Evolutionary conservation across 2,888 invertebrate genomes (phyloP).

Genomic region (Amiota minor): DNA sequence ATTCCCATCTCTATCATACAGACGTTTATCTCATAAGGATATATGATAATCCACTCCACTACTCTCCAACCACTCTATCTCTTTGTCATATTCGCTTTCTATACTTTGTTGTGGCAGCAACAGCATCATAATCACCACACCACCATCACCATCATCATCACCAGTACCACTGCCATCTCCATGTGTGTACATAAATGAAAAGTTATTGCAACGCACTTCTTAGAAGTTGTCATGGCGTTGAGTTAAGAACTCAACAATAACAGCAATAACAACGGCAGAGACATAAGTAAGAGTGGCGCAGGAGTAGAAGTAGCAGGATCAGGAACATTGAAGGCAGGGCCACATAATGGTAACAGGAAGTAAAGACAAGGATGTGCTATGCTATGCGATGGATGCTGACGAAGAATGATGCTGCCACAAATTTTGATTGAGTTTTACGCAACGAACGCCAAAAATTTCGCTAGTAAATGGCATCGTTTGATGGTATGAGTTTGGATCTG

Average conservation of each 20-base stretch:
- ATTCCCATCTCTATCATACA: background rate
- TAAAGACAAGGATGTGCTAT: background rate
- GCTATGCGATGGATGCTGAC: background rate
- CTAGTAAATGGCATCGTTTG: conserved; percentile 14
- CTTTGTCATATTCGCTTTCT: too few species aligned
- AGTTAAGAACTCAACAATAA: conserved; percentile 20
- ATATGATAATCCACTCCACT: conserved; percentile 20
- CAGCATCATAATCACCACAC: too few species aligned
- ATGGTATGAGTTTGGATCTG: background rate
- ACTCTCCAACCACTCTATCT: too few species aligned
- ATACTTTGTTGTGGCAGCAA: too few species aligned
- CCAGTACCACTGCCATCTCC: background rate
- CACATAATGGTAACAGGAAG: too few species aligned
- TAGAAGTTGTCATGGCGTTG: conserved; percentile 55
- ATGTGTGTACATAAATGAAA: conserved; percentile 48
- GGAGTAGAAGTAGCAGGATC: background rate
- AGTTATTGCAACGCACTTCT: conserved; percentile 60
- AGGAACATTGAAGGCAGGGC: too few species aligned
- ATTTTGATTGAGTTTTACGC: conserved; percentile 65
- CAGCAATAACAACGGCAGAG: background rate
- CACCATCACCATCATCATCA: too few species aligned
- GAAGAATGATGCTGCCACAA: conserved; percentile 51
- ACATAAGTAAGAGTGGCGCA: background rate
- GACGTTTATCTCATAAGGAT: conserved; percentile 8
- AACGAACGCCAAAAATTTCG: conserved; percentile 29